Evolutionary conservation across 2,797 vertebrate genomes (phyloP), one percentile per base, ranked within the genome.

Genomic region (Heterohyrax brucei): DNA sequence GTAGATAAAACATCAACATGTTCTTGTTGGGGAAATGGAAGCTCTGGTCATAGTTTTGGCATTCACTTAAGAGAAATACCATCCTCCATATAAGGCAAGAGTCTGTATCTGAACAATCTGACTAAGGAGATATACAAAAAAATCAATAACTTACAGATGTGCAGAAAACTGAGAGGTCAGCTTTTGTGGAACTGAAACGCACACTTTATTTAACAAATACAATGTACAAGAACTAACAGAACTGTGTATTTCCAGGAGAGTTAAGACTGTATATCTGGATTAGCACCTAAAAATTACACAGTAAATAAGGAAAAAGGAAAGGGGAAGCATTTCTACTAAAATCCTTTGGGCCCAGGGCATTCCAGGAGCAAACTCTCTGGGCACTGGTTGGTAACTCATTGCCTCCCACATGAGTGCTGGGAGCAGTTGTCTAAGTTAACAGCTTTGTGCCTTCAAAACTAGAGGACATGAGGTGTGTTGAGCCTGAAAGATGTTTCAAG

Each of bases 131-230:
- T 2, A 76, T 7, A 28, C 5, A 44, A 56, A 77, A 85, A 84
- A 12, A 79, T 56, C 53, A 48, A 48, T 30, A 85, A 44, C 50
- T 79, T 80, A 86, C 75, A 62, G 19, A 50, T 30, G 28, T 3
- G 44, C 48, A 68, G 86, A 72, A 94, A 56, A 78, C 81, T 76
- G 96, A 95, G 91, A 96, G 93, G 88, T 96, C 94, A 77, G 83
- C n/a, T 79, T 94, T 89, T 91, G 30, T 77, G 77, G 95, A 88
- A 93, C 72, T 80, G 76, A 92, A 1, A 53, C 56, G 91, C 88
- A 94, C 76, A 56, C 87, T 97, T 98, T 98, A 98, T 98, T 98
- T 93, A 92, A 98, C 93, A 95, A 87, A 68, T 44, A 89, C 95
- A 94, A 87, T 82, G 96, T 92, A 98, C 92, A 97, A 93, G 0